A percentile compares a stretch with the other conserved stretches of the same genome.
Evolutionary conservation across 2,113 vertebrate genomes (phyloP).

Genomic region (Picathartes gymnocephalus): DNA sequence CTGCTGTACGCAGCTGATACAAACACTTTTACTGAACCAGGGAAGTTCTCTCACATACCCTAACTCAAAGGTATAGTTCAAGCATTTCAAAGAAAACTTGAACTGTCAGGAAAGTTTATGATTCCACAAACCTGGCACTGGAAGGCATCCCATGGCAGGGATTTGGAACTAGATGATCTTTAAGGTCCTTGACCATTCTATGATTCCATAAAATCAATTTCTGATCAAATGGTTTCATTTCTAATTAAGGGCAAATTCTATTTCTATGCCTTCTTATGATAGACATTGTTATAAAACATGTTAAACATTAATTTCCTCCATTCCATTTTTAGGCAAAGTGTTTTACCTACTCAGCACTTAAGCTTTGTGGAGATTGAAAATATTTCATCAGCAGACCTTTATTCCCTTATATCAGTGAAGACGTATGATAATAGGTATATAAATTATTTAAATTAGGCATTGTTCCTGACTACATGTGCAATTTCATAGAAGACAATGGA

Average conservation of each 20-base stretch:
- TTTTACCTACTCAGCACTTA: background rate
- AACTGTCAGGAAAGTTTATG: background rate
- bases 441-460: constrained; percentile 1
- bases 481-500: background rate
- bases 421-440: background rate
- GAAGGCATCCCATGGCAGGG: background rate
- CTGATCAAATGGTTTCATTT: background rate
- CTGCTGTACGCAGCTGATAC: background rate
- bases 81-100: background rate
- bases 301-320: background rate
- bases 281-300: background rate
- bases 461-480: background rate
- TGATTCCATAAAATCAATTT: background rate
- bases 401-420: background rate
- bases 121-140: background rate
- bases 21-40: background rate
- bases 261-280: background rate
- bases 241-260: background rate
- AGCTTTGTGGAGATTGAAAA: constrained; percentile 13
- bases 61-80: background rate
- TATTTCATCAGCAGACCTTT: background rate
- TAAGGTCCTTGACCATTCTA: background rate
- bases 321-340: background rate
- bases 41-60: background rate
- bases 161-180: background rate